phyloP scores from a whole-genome alignment of 1,140 invertebrate species.

The Aleiodes sp. region DNA sequence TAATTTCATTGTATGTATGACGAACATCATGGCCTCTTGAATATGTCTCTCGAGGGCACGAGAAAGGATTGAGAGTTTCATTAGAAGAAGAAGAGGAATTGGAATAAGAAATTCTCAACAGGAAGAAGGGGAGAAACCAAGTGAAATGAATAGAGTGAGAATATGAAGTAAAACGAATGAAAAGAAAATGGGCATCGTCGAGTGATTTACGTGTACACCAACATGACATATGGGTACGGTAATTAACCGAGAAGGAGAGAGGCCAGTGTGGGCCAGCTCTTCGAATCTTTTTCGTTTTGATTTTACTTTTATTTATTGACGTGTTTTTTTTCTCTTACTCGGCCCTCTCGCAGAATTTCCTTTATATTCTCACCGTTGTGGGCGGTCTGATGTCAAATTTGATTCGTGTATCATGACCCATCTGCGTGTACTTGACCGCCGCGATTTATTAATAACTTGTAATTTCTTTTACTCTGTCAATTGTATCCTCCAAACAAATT shows the following conservation, averaged over 20 bases:
- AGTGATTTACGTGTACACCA: constrained; percentile 39
- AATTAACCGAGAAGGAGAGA: constrained; percentile 31
- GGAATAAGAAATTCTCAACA: not conserved
- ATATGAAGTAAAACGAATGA: constrained; percentile 16
- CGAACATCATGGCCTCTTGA: not conserved
- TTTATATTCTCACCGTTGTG: constrained; percentile 22
- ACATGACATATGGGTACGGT: constrained; percentile 36
- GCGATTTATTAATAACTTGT: constrained; percentile 14
- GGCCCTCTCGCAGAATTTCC: constrained; percentile 19
- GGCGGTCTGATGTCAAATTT: constrained; percentile 35
- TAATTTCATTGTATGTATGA: not conserved
- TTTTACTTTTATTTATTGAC: not conserved
- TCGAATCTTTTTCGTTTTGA: not conserved
- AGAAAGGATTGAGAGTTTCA: not conserved
- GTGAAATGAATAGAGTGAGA: not conserved
- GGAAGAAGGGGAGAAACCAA: not conserved
- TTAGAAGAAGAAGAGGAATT: constrained; percentile 2
- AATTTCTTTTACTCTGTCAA: no score
- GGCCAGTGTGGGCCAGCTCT: constrained; percentile 8
- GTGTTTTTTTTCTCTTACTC: not conserved
- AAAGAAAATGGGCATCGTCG: constrained; percentile 23
- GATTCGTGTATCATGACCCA: constrained; percentile 30
- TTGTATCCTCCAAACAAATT: no score
- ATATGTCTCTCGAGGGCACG: constrained; percentile 7
- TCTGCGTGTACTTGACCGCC: constrained; percentile 10